phyloP scores from a whole-genome alignment of 30 jellyfish, hydroid and myxozoan species.

The Cassiopea andromeda region DNA sequence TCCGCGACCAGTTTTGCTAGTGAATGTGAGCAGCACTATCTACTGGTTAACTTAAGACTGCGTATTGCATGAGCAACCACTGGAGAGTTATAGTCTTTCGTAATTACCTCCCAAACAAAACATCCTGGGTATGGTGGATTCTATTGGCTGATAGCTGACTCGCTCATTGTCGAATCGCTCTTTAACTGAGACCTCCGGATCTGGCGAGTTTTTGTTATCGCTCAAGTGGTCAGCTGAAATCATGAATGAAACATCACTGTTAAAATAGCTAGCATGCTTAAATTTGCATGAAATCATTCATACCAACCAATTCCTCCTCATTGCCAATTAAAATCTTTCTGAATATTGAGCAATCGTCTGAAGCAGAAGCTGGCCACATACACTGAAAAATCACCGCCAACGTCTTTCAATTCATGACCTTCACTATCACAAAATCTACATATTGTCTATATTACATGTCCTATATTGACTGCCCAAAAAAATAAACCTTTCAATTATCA shows the following conservation, averaged over 20 bases:
- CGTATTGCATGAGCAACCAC: constrained; percentile 60
- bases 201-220: constrained; percentile 26
- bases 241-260: constrained; percentile 47
- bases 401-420: too few species aligned
- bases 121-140: constrained; percentile 27
- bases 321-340: constrained; percentile 33
- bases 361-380: background rate
- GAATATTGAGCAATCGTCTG: constrained; percentile 1
- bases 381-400: background rate
- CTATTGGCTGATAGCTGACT: constrained; percentile 67
- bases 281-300: constrained; percentile 30
- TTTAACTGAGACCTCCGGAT: constrained; percentile 59
- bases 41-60: constrained; percentile 35
- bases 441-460: too few species aligned
- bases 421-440: too few species aligned
- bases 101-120: constrained; percentile 23
- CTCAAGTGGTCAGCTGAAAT: constrained; percentile 39
- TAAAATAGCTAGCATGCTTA: constrained; percentile 43
- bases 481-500: too few species aligned
- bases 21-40: constrained; percentile 6
- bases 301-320: constrained; percentile 64
- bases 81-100: constrained; percentile 5
- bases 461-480: too few species aligned
- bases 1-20: constrained; percentile 5
- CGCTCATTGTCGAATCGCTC: constrained; percentile 45